Evolutionary conservation across 2,113 vertebrate genomes (phyloP).

Genomic region (Myiozetetes cayanensis): DNA sequence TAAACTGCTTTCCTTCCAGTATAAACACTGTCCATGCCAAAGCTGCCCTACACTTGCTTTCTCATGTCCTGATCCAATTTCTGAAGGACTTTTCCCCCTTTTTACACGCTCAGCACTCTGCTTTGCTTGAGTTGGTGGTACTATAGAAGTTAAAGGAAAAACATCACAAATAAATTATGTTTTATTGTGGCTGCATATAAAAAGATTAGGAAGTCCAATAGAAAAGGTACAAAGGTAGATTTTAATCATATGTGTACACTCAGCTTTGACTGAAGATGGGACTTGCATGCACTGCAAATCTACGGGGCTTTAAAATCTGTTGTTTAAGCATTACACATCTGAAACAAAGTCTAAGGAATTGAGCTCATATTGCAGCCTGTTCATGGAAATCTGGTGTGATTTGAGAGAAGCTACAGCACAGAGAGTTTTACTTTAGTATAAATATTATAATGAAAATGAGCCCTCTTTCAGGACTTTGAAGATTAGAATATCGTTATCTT

Average conservation of each 20-base stretch:
- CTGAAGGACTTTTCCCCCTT: not conserved
- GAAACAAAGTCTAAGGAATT: not conserved
- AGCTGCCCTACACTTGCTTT: not conserved
- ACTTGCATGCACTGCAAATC: not conserved
- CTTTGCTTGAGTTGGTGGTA: not conserved
- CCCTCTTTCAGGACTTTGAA: not conserved
- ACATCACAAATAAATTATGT: not conserved
- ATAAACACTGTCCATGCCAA: not conserved
- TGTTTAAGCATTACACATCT: not conserved
- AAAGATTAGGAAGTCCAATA: constrained; percentile 34
- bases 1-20: not conserved
- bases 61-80: not conserved
- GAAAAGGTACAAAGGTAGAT: constrained; percentile 45
- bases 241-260: not conserved
- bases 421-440: not conserved
- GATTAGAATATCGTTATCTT: not conserved
- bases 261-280: not conserved
- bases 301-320: not conserved
- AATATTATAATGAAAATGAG: not conserved
- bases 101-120: not conserved
- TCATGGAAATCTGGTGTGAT: not conserved
- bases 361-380: not conserved
- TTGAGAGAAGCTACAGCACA: not conserved
- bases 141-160: not conserved
- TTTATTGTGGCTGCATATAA: not conserved